Conservation (phyloP, 2,113 vertebrate species). For the Malurus alboscapulatus region DNA sequence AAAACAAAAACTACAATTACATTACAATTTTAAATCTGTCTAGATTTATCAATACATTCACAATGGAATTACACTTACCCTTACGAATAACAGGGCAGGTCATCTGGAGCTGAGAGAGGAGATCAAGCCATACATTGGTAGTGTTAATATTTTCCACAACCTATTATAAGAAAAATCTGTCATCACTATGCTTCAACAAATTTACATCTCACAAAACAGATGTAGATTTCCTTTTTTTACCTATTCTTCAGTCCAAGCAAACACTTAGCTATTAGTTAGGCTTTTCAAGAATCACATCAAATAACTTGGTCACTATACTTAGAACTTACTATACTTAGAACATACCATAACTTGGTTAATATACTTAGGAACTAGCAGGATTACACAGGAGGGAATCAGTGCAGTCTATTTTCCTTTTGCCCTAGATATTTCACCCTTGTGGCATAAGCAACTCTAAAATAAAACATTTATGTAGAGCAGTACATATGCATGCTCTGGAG, state of each 20-base stretch:
- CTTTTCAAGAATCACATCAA: not conserved
- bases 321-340: not conserved
- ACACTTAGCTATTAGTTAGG: not conserved
- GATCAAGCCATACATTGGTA: conserved; percentile 37
- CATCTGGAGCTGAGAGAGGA: conserved; percentile 59
- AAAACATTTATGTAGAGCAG: not conserved
- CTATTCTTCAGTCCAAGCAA: not conserved
- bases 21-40: too few species aligned
- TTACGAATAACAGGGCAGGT: conserved; percentile 51
- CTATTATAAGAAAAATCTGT: conserved; percentile 59
- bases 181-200: not conserved
- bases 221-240: not conserved
- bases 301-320: not conserved
- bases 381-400: not conserved
- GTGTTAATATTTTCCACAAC: not conserved
- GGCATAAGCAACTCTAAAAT: not conserved
- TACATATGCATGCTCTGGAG: not conserved
- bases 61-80: conserved; percentile 30
- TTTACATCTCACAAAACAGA: not conserved
- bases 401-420: not conserved
- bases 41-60: not conserved
- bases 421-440: not conserved
- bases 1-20: not conserved
- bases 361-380: not conserved
- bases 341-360: not conserved